phyloP scores from a whole-genome alignment of 2,113 vertebrate genomes.

The Epinephelus cyanopodus region DNA sequence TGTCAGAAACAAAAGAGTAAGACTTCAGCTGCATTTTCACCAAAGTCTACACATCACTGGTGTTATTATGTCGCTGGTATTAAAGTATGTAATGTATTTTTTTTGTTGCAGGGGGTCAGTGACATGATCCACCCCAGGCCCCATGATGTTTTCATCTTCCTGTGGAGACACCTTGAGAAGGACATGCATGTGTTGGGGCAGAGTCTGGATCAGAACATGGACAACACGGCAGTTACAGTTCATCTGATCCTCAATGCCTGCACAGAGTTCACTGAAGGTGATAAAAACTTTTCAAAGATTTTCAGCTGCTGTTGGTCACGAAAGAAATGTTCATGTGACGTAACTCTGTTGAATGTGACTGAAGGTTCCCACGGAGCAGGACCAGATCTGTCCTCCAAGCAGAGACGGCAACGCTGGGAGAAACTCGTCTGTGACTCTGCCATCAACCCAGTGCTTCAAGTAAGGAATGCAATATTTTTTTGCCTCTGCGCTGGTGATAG shows the following conservation, averaged over 20 bases:
- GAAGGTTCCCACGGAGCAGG: constrained; percentile 35
- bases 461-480: constrained; percentile 16
- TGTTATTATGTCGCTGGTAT: background rate
- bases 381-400: constrained; percentile 64
- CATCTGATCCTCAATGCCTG: constrained; percentile 76
- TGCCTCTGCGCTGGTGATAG: too few species aligned
- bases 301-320: background rate
- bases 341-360: constrained; percentile 6
- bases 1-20: constrained; percentile 56
- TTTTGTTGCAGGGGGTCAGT: constrained; percentile 59
- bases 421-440: constrained; percentile 66
- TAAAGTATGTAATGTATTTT: background rate
- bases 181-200: constrained; percentile 74
- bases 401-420: constrained; percentile 78
- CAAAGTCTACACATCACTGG: background rate
- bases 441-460: constrained; percentile 76
- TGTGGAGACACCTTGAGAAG: constrained; percentile 80
- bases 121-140: constrained; percentile 73
- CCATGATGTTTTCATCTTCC: constrained; percentile 55
- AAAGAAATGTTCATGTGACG: background rate
- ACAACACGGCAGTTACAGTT: constrained; percentile 70
- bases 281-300: rapidly evolving
- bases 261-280: constrained; percentile 54
- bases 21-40: too few species aligned
- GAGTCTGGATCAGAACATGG: constrained; percentile 77